These are phyloP conservation scores for Genyomyrus donnyi DNA, from an alignment of 2,113 vertebrate genomes.

Conservation along the genomic window DNA sequence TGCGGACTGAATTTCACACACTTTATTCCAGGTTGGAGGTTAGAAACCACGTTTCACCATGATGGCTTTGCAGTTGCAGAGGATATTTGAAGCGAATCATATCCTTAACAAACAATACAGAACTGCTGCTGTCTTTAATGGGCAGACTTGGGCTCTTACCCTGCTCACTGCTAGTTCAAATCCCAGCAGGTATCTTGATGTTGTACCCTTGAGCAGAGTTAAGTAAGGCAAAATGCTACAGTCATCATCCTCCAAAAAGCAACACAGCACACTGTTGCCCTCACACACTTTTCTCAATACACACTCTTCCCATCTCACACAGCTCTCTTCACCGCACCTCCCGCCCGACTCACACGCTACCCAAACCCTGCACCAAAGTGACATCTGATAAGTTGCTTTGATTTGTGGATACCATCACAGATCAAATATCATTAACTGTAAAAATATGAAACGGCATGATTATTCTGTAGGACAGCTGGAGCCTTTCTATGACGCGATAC, in stretches of 20 bases:
- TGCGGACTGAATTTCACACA: not conserved
- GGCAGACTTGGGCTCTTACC: not conserved
- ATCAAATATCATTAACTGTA: not conserved
- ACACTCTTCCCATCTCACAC: not conserved
- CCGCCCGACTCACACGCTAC: not conserved
- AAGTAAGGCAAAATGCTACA: not conserved
- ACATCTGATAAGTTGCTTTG: not conserved
- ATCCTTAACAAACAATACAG: not conserved
- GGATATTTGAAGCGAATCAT: not conserved
- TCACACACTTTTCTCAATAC: not conserved
- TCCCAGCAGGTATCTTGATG: not conserved
- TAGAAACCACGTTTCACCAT: not conserved
- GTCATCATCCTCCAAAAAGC: not conserved
- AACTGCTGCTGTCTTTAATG: not conserved
- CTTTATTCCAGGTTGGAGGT: not conserved
- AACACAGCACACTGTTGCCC: not conserved
- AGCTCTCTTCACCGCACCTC: not conserved
- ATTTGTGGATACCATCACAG: not conserved
- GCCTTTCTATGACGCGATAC: not conserved
- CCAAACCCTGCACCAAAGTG: not conserved
- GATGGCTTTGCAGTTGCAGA: not conserved
- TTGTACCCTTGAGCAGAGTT: not conserved
- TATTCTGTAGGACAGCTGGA: not conserved
- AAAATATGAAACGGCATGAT: not conserved
- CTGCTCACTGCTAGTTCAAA: not conserved